phyloP scores from a whole-genome alignment of 2,888 invertebrate genomes.

The Syritta pipiens region DNA sequence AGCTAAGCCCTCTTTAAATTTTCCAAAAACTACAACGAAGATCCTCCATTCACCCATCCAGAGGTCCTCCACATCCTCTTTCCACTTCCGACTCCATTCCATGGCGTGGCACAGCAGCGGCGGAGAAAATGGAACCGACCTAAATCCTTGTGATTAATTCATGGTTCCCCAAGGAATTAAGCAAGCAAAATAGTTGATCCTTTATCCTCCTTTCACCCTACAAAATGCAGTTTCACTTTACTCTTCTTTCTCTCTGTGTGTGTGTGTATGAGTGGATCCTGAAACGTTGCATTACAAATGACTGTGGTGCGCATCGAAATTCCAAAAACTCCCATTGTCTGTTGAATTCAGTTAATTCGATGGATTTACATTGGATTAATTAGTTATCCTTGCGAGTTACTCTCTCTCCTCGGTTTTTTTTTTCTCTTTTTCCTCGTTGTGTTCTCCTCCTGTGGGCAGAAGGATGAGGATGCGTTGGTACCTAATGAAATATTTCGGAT shows the following conservation, averaged over 20 bases:
- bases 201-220: not conserved
- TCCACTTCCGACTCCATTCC: not conserved
- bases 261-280: not conserved
- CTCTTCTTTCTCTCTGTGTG: not conserved
- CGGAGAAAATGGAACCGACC: not conserved
- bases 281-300: slow-evolving; percentile 34
- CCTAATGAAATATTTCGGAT: slow-evolving; percentile 7
- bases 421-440: no score
- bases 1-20: no score
- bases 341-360: slow-evolving; percentile 35
- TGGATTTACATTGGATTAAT: slow-evolving; percentile 54
- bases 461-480: no score
- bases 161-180: slow-evolving; percentile 52
- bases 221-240: not conserved
- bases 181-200: slow-evolving; percentile 55
- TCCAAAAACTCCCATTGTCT: slow-evolving; percentile 32
- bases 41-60: not conserved
- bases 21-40: no score
- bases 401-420: no score
- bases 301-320: slow-evolving; percentile 32
- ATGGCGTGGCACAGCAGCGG: no score
- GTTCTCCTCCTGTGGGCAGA: no score
- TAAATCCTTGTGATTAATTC: slow-evolving; percentile 60
- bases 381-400: slow-evolving; percentile 43
- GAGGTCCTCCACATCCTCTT: not conserved